These are phyloP conservation scores for Drosophila suzukii DNA, from an alignment of 1,140 invertebrate species.

Conservation along the genomic window DNA sequence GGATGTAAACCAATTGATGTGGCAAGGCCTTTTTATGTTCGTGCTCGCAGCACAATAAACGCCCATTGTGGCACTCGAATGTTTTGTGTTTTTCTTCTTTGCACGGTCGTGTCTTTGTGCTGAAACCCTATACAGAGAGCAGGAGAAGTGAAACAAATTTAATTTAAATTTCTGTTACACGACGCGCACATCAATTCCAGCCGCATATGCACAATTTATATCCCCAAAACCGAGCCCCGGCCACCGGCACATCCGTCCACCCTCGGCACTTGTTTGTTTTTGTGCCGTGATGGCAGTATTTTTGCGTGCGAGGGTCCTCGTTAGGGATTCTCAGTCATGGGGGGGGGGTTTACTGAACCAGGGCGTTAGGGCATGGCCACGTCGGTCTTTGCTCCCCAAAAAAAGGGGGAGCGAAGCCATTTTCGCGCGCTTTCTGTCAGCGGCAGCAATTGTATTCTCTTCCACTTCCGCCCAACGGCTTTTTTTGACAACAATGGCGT, in stretches of 20 bases:
- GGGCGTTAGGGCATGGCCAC: constrained; percentile 8
- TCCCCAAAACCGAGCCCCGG: constrained; percentile 4
- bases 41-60: constrained; percentile 5
- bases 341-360: too few species aligned
- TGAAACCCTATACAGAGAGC: constrained; percentile 38
- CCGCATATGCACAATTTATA: constrained; percentile 66
- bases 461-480: constrained; percentile 2
- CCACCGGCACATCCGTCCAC: constrained; percentile 8
- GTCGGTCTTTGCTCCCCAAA: constrained; percentile 1
- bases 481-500: constrained; percentile 55
- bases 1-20: constrained; percentile 20
- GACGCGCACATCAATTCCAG: constrained; percentile 52
- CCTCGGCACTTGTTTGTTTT: constrained; percentile 39
- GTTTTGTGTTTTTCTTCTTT: constrained; percentile 16
- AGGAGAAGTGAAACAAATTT: constrained; percentile 60
- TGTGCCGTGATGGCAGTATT: constrained; percentile 30
- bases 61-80: constrained; percentile 21
- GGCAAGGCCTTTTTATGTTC: not conserved
- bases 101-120: not conserved
- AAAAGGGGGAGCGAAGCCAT: constrained; percentile 14
- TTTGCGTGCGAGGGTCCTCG: constrained; percentile 8
- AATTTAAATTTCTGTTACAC: constrained; percentile 73
- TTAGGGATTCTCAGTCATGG: not conserved
- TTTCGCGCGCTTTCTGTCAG: constrained; percentile 64
- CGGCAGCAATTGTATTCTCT: constrained; percentile 34